A percentile compares a stretch with the other conserved stretches of the same genome.
phyloP scores from a whole-genome alignment of 2,797 vertebrate genomes.

The Cheirogaleus major region DNA sequence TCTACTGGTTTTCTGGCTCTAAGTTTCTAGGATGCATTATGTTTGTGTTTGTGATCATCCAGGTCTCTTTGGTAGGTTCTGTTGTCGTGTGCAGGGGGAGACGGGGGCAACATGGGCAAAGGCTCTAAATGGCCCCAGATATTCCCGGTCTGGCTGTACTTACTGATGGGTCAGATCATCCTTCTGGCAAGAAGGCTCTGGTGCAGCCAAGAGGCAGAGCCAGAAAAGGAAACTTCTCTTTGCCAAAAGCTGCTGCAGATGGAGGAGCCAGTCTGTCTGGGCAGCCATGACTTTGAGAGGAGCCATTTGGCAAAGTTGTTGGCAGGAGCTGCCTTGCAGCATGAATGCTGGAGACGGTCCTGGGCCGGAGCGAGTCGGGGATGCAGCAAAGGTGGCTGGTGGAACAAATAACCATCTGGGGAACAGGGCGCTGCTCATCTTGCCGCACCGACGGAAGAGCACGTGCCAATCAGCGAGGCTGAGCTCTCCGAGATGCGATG shows the following conservation, averaged over 20 bases:
- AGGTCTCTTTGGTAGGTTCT: not conserved
- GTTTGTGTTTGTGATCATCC: not conserved
- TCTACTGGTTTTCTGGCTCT: not conserved
- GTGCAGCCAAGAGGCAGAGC: constrained; percentile 64
- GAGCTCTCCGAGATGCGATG: not conserved
- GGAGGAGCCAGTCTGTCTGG: constrained; percentile 78
- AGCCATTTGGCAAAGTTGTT: constrained; percentile 79
- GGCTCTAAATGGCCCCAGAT: not conserved
- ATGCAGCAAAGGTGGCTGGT: constrained; percentile 73
- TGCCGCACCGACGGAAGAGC: not conserved
- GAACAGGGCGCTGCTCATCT: constrained; percentile 70
- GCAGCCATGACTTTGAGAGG: constrained; percentile 72
- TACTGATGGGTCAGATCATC: constrained; percentile 40
- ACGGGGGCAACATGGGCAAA: not conserved
- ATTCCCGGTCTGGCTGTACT: constrained; percentile 2
- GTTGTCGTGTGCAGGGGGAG: not conserved
- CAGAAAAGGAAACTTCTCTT: constrained; percentile 51
- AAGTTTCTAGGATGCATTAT: not conserved
- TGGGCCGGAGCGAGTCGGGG: constrained; percentile 59
- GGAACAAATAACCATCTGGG: constrained; percentile 79
- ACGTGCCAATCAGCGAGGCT: constrained; percentile 44
- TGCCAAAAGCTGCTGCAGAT: constrained; percentile 76
- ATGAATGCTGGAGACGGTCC: constrained; percentile 60
- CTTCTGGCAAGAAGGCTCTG: constrained; percentile 65
- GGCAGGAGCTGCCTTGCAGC: constrained; percentile 74